phyloP scores from a whole-genome alignment of 2,888 invertebrate species.

The Morinoia aosen region DNA sequence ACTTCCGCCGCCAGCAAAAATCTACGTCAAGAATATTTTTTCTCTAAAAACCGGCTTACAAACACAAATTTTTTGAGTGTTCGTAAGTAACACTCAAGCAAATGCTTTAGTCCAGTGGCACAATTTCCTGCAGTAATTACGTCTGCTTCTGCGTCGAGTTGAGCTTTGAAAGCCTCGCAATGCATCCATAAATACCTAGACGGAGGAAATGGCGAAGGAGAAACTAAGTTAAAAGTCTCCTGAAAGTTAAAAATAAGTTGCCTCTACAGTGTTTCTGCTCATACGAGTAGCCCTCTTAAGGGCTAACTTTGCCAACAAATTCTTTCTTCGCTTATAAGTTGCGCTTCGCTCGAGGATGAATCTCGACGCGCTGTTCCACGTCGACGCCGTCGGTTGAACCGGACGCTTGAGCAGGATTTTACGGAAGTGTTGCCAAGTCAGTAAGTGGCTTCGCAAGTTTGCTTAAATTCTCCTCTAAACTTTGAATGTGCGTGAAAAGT shows the following conservation, averaged over 20 bases:
- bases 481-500: neutral
- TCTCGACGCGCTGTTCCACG: neutral
- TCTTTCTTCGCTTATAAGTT: neutral
- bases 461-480: neutral
- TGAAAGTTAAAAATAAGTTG: neutral
- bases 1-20: neutral
- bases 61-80: neutral
- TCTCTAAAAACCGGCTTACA: neutral
- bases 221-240: neutral
- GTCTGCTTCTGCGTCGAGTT: neutral
- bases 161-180: neutral
- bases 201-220: neutral
- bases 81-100: neutral
- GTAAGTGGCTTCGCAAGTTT: neutral
- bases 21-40: neutral
- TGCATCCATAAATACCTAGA: neutral
- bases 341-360: neutral
- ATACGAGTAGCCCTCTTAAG: neutral
- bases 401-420: neutral
- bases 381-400: neutral
- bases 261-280: neutral
- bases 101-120: neutral
- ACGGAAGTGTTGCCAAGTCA: neutral
- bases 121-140: neutral
- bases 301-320: neutral